phyloP scores from a whole-genome alignment of 2,113 vertebrate genomes.

The Nothocercus nigrocapillus region DNA sequence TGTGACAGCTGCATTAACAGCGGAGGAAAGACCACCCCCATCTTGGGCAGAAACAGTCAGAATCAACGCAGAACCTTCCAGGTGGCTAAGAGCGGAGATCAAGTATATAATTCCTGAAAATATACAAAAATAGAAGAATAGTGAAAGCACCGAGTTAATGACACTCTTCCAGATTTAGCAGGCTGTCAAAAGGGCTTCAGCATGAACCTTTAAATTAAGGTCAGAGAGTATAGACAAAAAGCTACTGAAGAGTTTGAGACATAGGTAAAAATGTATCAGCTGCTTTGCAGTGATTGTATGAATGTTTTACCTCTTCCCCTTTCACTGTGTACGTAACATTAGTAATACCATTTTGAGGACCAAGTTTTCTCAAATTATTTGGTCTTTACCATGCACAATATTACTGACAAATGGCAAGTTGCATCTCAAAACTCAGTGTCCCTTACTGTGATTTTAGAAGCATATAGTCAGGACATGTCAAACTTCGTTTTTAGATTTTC shows the following conservation, averaged over 20 bases:
- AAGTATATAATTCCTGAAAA: conserved; percentile 86
- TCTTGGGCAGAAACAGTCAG: conserved; percentile 84
- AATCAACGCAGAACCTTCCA: conserved; percentile 74
- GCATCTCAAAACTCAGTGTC: background rate
- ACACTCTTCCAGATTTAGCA: background rate
- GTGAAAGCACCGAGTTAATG: background rate
- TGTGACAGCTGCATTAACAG: conserved; percentile 81
- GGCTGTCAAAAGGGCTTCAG: background rate
- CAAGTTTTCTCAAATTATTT: background rate
- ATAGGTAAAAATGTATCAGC: background rate
- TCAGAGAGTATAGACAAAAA: background rate
- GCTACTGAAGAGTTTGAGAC: background rate
- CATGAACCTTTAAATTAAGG: background rate
- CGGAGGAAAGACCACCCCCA: conserved; percentile 80
- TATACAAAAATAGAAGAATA: background rate
- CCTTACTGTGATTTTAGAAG: background rate
- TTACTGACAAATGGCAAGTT: background rate
- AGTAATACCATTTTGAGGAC: background rate
- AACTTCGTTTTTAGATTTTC: background rate
- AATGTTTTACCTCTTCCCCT: background rate
- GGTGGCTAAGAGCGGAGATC: conserved; percentile 79
- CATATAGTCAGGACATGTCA: background rate
- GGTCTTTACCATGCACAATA: background rate
- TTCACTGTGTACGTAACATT: background rate
- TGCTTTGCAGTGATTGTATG: background rate